Conservation (phyloP, 2,113 vertebrate species). For the Cairina moschata region DNA sequence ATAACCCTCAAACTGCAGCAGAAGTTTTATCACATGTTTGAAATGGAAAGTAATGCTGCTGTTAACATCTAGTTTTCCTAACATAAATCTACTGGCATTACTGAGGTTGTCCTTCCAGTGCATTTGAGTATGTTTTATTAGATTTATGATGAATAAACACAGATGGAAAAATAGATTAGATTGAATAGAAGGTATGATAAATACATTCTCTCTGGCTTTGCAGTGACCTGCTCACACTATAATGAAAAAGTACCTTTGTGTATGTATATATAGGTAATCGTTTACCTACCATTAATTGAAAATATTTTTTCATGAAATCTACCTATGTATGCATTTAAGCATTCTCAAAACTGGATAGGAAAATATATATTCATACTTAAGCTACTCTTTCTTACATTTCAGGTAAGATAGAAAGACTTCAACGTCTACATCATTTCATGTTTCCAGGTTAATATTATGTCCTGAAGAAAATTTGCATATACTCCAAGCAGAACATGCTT, state of each 20-base stretch:
- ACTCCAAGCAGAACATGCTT: neutral
- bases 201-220: neutral
- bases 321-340: neutral
- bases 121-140: neutral
- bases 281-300: neutral
- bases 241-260: neutral
- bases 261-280: neutral
- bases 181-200: slow-evolving; percentile 17
- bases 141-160: slow-evolving; percentile 49
- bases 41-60: slow-evolving; percentile 33
- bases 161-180: slow-evolving; percentile 51
- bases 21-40: slow-evolving; percentile 36
- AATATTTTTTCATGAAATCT: neutral
- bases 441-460: neutral
- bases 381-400: neutral
- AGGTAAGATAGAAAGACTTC: neutral
- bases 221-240: neutral
- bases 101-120: slow-evolving; percentile 28
- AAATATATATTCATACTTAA: neutral
- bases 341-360: neutral
- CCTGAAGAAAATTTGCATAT: neutral
- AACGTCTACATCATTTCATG: neutral
- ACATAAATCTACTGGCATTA: slow-evolving; percentile 51
- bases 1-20: slow-evolving; percentile 3
- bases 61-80: neutral